Percentiles rank a stretch among this genome's conserved stretches.
Conservation (phyloP, 2,797 vertebrate species). For the Girardinus metallicus region DNA sequence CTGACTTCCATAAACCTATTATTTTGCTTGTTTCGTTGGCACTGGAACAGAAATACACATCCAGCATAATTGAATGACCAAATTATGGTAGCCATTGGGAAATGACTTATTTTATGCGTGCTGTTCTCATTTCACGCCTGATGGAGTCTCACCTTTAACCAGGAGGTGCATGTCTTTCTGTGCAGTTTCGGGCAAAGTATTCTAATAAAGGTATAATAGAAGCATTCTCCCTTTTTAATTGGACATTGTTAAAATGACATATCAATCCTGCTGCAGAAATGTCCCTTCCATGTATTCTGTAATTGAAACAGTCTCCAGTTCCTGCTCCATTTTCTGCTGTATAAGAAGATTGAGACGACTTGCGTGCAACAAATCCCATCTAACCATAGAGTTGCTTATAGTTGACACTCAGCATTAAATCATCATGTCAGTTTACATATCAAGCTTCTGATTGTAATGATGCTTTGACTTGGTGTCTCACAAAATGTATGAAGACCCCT, state of each 20-base stretch:
- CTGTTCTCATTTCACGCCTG: slow-evolving; percentile 85
- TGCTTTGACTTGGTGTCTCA: slow-evolving; percentile 30
- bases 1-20: slow-evolving; percentile 26
- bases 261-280: slow-evolving; percentile 80
- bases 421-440: slow-evolving; percentile 19
- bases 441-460: slow-evolving; percentile 27
- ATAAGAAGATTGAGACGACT: slow-evolving; percentile 46
- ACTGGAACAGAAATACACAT: slow-evolving; percentile 38
- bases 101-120: slow-evolving; percentile 79
- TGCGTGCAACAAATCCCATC: slow-evolving; percentile 49
- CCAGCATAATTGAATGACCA: slow-evolving; percentile 73
- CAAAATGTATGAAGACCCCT: background rate
- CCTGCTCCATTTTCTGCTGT: slow-evolving; percentile 33
- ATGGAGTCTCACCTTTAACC: slow-evolving; percentile 79
- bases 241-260: slow-evolving; percentile 85
- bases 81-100: slow-evolving; percentile 74
- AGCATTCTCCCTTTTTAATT: slow-evolving; percentile 84
- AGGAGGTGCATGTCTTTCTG: slow-evolving; percentile 62
- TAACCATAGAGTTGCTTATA: slow-evolving; percentile 25
- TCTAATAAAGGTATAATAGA: slow-evolving; percentile 82
- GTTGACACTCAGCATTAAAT: slow-evolving; percentile 34
- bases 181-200: slow-evolving; percentile 64
- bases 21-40: slow-evolving; percentile 47
- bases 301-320: slow-evolving; percentile 81
- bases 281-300: slow-evolving; percentile 80